Conservation (phyloP, 2,113 vertebrate species). For the Semicossyphus pulcher region DNA sequence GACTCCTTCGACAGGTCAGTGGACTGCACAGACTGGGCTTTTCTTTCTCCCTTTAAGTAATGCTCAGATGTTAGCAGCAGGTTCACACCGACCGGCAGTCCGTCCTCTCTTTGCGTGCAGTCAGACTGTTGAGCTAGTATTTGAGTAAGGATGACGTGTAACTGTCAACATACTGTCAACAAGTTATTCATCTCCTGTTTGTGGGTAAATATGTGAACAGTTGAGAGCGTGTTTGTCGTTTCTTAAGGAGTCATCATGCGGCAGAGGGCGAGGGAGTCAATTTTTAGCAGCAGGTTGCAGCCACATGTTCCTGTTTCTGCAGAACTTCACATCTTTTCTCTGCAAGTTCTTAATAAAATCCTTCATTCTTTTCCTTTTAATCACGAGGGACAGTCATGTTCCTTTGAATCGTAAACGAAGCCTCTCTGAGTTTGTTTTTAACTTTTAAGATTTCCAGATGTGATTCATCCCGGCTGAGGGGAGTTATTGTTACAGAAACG, state of each 20-base stretch:
- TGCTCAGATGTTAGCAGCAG: too few relatives aligned
- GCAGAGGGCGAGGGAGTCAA: background rate
- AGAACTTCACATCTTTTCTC: background rate
- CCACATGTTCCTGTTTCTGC: conserved; percentile 2
- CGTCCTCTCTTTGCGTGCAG: background rate
- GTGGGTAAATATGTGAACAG: background rate
- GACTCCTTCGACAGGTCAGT: conserved; percentile 98
- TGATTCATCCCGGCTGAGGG: too few relatives aligned
- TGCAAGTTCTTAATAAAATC: background rate
- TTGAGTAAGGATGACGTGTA: background rate
- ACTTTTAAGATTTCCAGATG: background rate
- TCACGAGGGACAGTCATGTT: background rate
- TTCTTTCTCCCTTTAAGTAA: too few relatives aligned
- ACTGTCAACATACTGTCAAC: background rate
- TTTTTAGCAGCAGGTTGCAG: background rate
- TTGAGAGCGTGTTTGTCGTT: background rate
- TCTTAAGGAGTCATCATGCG: too few relatives aligned
- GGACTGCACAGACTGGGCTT: too few relatives aligned
- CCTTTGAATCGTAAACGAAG: background rate
- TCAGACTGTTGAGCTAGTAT: background rate
- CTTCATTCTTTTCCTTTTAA: background rate
- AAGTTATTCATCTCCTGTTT: background rate
- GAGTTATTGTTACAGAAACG: background rate
- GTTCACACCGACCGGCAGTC: too few relatives aligned
- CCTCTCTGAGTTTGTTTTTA: too few relatives aligned